These are phyloP conservation scores for Adelognathus sp. DNA, from an alignment of 2,888 invertebrate species.

Conservation along the genomic window DNA sequence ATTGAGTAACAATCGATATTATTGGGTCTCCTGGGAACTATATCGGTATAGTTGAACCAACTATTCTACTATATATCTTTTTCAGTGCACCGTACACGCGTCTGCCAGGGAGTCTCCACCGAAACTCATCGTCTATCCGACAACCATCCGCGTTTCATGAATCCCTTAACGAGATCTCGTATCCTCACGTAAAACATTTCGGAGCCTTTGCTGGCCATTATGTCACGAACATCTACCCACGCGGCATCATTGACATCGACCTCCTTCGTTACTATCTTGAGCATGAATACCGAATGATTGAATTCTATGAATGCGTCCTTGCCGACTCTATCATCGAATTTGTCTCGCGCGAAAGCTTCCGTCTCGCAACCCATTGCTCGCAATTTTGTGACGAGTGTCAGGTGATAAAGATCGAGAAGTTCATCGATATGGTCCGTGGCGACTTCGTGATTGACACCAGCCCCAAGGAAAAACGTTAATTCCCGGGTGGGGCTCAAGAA, in stretches of 20 bases:
- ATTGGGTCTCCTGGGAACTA: too few relatives aligned
- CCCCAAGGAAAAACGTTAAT: slow-evolving; percentile 83
- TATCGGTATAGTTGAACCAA: too few relatives aligned
- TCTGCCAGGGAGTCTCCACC: too few relatives aligned
- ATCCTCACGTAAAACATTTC: slow-evolving; percentile 58
- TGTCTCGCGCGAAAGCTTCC: slow-evolving; percentile 64
- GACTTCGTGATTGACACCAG: slow-evolving; percentile 81
- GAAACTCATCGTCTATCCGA: neutral
- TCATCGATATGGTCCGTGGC: slow-evolving; percentile 81
- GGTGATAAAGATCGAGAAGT: slow-evolving; percentile 83
- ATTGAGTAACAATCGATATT: too few relatives aligned
- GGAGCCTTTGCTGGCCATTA: slow-evolving; percentile 56
- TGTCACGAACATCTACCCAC: slow-evolving; percentile 32
- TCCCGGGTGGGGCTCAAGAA: slow-evolving; percentile 83
- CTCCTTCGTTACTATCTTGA: slow-evolving; percentile 70
- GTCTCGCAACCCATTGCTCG: slow-evolving; percentile 78
- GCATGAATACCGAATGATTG: slow-evolving; percentile 69
- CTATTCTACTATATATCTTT: too few relatives aligned
- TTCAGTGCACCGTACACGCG: too few relatives aligned
- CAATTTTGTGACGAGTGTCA: slow-evolving; percentile 81
- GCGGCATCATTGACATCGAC: slow-evolving; percentile 55
- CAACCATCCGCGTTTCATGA: slow-evolving; percentile 62
- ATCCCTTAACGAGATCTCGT: slow-evolving; percentile 57
- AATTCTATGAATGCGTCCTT: slow-evolving; percentile 69
- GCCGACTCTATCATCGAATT: slow-evolving; percentile 66